phyloP scores from a whole-genome alignment of 2,888 invertebrate genomes.

The Siphlonurus alternatus region DNA sequence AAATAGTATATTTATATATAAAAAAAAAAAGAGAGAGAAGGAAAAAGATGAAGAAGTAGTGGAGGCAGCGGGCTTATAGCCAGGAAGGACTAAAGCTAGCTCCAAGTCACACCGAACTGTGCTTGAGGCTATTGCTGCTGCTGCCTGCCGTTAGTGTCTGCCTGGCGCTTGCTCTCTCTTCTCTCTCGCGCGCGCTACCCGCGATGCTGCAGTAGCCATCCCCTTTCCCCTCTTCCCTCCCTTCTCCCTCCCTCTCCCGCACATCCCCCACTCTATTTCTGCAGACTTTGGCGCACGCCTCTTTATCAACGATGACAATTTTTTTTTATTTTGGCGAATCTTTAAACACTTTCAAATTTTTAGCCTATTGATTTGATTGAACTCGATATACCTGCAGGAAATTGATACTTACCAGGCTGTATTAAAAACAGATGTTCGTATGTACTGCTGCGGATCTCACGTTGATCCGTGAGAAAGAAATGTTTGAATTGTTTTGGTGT shows the following conservation, averaged over 20 bases:
- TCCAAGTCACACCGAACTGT: background rate
- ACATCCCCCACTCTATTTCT: background rate
- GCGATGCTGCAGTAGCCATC: background rate
- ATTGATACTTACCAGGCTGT: no score
- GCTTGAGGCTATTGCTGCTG: background rate
- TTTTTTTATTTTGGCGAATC: background rate
- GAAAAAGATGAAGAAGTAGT: no score
- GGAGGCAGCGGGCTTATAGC: background rate
- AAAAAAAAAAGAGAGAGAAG: no score
- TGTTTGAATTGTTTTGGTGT: no score
- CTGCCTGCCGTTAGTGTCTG: background rate
- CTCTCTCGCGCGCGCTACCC: background rate
- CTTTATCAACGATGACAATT: background rate
- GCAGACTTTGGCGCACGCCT: background rate
- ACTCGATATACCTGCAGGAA: no score
- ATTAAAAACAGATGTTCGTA: no score
- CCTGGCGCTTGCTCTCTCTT: background rate
- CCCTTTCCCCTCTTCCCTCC: background rate
- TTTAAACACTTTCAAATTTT: no score
- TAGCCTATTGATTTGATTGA: no score
- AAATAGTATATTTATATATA: no score
- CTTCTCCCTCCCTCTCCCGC: background rate
- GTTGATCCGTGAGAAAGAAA: no score
- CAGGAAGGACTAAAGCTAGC: background rate
- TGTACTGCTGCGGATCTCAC: no score